Evolutionary conservation across 2,797 vertebrate species (phyloP).

Genomic region (Amblyopsis hoosieri): DNA sequence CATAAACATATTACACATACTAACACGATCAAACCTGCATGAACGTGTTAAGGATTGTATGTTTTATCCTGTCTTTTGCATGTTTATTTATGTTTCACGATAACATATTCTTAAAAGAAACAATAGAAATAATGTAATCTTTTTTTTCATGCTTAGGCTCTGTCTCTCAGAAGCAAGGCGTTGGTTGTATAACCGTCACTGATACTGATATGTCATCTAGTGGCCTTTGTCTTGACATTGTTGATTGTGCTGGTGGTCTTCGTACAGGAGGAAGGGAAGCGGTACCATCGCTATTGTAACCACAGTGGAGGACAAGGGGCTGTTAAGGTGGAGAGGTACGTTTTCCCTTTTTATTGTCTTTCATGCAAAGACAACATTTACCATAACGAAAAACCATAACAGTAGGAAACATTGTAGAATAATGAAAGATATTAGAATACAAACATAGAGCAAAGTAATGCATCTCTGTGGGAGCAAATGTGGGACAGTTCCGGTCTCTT

Average conservation of each 20-base stretch:
- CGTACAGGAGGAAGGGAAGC: conserved; percentile 73
- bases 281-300: conserved; percentile 71
- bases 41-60: background rate
- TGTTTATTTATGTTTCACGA: conserved; percentile 29
- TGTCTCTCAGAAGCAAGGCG: conserved; percentile 17
- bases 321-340: conserved; percentile 70
- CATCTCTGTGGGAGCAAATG: no score
- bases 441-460: no score
- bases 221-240: conserved; percentile 6
- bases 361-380: no score
- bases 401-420: no score
- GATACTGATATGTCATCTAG: conserved; percentile 1
- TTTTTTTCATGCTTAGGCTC: conserved; percentile 10
- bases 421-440: no score
- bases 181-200: conserved; percentile 22
- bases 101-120: conserved; percentile 8
- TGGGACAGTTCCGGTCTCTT: no score
- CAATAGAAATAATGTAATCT: conserved; percentile 13
- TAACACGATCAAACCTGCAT: background rate
- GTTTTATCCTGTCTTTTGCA: conserved; percentile 16
- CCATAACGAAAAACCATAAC: background rate
- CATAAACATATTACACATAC: background rate
- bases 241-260: conserved; percentile 25
- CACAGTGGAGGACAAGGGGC: conserved; percentile 59
- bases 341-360: no score